phyloP scores from a whole-genome alignment of 35 echinoderm and acorn worm species.

The Apostichopus parvimensis region DNA sequence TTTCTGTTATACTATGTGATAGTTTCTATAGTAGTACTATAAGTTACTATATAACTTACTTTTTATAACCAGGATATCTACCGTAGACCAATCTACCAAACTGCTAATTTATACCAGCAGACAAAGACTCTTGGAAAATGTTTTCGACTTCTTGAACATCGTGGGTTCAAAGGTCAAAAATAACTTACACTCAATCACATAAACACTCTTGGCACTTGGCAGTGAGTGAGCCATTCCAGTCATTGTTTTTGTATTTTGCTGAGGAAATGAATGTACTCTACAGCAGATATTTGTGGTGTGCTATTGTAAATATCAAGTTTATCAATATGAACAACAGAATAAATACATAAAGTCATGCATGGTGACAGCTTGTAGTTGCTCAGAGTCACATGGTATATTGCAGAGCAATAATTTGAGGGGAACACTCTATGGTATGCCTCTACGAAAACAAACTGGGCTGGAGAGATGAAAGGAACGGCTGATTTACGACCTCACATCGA shows the following conservation, averaged over 20 bases:
- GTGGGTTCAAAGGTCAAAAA: background rate
- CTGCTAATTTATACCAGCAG: too few species aligned
- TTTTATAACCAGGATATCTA: too few species aligned
- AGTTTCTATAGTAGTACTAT: too few species aligned
- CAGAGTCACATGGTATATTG: background rate
- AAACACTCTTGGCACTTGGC: background rate
- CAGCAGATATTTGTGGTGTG: too few species aligned
- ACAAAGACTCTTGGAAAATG: too few species aligned
- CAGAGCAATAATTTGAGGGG: background rate
- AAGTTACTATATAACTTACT: too few species aligned
- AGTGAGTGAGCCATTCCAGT: too few species aligned
- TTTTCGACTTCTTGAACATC: too few species aligned
- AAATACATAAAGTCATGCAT: background rate
- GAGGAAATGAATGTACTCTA: too few species aligned
- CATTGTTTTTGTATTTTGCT: too few species aligned
- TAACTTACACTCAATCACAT: background rate
- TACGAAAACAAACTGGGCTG: slow-evolving; percentile 11
- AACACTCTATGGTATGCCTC: background rate
- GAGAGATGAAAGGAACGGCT: background rate
- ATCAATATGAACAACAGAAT: background rate
- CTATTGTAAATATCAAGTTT: background rate
- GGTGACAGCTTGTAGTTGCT: background rate
- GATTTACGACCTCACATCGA: background rate
- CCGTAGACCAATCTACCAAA: too few species aligned
- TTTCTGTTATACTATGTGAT: too few species aligned